phyloP scores from a whole-genome alignment of 2,113 vertebrate species.

The Fregata magnificens region DNA sequence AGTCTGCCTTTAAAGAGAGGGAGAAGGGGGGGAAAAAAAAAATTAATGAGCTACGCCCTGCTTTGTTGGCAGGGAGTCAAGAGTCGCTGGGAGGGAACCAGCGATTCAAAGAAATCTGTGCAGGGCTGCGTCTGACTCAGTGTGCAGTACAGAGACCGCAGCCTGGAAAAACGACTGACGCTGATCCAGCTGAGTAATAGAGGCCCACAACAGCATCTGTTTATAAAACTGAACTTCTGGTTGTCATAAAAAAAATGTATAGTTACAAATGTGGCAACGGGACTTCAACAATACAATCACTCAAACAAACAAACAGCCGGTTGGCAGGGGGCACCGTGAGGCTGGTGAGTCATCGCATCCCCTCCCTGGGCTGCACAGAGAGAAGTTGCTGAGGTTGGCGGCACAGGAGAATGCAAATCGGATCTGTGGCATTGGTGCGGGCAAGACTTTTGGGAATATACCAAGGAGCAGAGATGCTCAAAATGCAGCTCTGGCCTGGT shows the following conservation, averaged over 20 bases:
- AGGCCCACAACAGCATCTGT: conserved; percentile 70
- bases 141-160: conserved; percentile 63
- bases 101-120: conserved; percentile 69
- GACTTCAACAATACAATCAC: conserved; percentile 9
- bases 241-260: conserved; percentile 42
- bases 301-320: conserved; percentile 36
- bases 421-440: not conserved
- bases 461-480: not conserved
- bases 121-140: conserved; percentile 70
- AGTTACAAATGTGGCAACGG: conserved; percentile 59
- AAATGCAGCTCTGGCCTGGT: not conserved
- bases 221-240: conserved; percentile 65
- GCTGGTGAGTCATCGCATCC: not conserved
- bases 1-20: conserved; percentile 72
- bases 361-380: not conserved
- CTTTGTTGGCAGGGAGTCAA: conserved; percentile 72
- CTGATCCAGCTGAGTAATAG: conserved; percentile 73
- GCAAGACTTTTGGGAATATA: not conserved
- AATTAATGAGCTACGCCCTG: conserved; percentile 75
- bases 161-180: conserved; percentile 75
- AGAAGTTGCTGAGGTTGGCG: not conserved
- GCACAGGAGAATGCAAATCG: fast-evolving
- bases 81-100: conserved; percentile 73
- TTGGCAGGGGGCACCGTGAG: not conserved
- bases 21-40: not conserved